Base-by-base conservation (phyloP, 2,113 vertebrate species). In the Rana temporaria region DNA sequence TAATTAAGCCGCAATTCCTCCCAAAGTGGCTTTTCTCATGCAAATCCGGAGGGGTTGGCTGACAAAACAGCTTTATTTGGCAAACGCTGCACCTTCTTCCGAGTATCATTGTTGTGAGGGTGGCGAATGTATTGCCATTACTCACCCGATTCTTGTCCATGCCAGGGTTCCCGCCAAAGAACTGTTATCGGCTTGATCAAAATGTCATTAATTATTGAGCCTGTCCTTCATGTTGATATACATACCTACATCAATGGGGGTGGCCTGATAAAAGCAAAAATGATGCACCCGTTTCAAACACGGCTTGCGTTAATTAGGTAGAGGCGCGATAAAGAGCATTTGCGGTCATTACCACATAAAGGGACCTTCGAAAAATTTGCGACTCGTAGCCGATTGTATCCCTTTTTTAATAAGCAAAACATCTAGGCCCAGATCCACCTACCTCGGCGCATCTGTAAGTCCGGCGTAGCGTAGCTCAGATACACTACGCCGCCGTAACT, bases 1-100 rank as follows among this genome's bases (percentile, higher is more conserved):
- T 93, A 94, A 94, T 94, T 94, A 94, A 94, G 92, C 92, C 90
- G 91, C 90, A 92, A 91, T 92, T 90, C 91, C 76, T 52, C 84
- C 87, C 62, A 85, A 85, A 91, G 86, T 86, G 87, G 82, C 59
- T 65, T 89, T 93, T 94, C 76, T 91, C 85, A 93, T 93, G 91
- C 88, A 94, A 94, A 94, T 91, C 57, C 64, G 1, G 84, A 86
- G 87, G 87, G 87, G 85, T 86, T 20, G 84, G 88, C 88, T 89
- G 88, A 89, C 86, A 88, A 89, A 89, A 90, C 88, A 87, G 89
- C 87, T 87, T 79, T 84, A 57, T 69, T 78, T 48, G 87, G 85
- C 86, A 76, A 86, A 87, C 88, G 89, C 87, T 88, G 87, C 89
- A 86, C 71, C 26, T 3, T 86, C 86, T 86, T 80, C 55, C 62